Conservation (phyloP, 2,113 vertebrate genomes). For the Amphiprion ocellaris region DNA sequence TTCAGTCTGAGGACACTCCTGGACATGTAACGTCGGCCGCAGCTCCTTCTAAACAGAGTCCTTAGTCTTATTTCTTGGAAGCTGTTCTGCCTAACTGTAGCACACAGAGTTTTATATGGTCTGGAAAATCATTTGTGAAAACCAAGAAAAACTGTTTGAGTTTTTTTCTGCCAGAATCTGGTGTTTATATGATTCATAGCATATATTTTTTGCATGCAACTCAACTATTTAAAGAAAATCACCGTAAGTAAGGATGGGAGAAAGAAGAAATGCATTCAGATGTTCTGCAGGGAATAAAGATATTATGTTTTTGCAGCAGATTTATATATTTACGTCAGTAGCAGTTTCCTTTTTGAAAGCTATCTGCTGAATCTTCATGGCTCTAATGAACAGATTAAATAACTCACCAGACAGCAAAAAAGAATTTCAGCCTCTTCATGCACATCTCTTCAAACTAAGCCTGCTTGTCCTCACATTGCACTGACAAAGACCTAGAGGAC, state of each 20-base stretch:
- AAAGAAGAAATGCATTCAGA: neutral
- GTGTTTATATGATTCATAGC: too few relatives aligned
- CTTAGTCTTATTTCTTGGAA: too few relatives aligned
- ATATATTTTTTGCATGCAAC: too few relatives aligned
- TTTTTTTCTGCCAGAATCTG: neutral
- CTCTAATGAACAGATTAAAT: slow-evolving; percentile 20
- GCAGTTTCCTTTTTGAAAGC: neutral
- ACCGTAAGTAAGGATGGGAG: too few relatives aligned
- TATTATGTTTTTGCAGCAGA: neutral
- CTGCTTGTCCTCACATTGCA: slow-evolving; percentile 5
- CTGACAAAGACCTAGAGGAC: neutral
- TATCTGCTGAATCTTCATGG: neutral
- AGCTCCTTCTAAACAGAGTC: too few relatives aligned
- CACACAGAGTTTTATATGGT: too few relatives aligned
- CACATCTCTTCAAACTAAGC: neutral
- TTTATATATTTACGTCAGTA: neutral
- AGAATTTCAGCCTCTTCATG: slow-evolving; percentile 11
- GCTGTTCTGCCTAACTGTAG: too few relatives aligned
- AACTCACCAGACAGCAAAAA: slow-evolving; percentile 1
- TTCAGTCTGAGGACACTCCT: too few relatives aligned
- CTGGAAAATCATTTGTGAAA: too few relatives aligned
- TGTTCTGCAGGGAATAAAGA: neutral
- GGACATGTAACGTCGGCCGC: too few relatives aligned
- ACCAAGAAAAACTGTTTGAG: neutral
- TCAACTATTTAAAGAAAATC: neutral